phyloP scores from a whole-genome alignment of 2,113 vertebrate species.

The Lutjanus erythropterus region DNA sequence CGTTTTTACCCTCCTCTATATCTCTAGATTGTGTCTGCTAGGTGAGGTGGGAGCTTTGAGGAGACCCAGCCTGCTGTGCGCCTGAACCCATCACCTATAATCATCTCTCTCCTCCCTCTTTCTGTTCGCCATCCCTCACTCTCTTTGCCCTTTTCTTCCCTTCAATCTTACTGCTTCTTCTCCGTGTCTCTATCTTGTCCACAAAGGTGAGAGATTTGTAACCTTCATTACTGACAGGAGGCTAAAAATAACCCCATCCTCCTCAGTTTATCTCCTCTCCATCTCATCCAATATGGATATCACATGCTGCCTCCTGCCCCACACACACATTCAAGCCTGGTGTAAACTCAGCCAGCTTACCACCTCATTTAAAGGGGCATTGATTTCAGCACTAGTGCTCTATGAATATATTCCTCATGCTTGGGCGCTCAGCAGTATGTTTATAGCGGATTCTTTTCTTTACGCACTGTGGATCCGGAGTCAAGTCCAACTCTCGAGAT shows the following conservation, averaged over 20 bases:
- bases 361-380: constrained; percentile 74
- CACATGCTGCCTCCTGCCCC: constrained; percentile 58
- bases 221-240: constrained; percentile 74
- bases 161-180: constrained; percentile 20
- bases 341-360: constrained; percentile 65
- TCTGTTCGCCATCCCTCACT: constrained; percentile 34
- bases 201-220: constrained; percentile 68
- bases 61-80: constrained; percentile 44
- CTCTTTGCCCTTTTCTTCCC: constrained; percentile 38
- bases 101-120: constrained; percentile 37
- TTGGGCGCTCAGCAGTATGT: constrained; percentile 56
- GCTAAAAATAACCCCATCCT: constrained; percentile 75
- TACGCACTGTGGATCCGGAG: constrained; percentile 20
- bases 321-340: constrained; percentile 65
- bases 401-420: constrained; percentile 65
- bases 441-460: constrained; percentile 46
- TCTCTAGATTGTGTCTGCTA: constrained; percentile 41
- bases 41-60: constrained; percentile 36
- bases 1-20: constrained; percentile 30
- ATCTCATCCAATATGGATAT: constrained; percentile 77
- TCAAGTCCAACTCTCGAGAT: constrained; percentile 57
- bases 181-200: constrained; percentile 25
- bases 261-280: constrained; percentile 63
- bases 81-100: constrained; percentile 51
- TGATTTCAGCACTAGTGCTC: constrained; percentile 66